Evolutionary conservation across 2,888 invertebrate species (phyloP), one percentile per base, ranked within the genome.

Genomic region (Glyphotaelius pellucidus): DNA sequence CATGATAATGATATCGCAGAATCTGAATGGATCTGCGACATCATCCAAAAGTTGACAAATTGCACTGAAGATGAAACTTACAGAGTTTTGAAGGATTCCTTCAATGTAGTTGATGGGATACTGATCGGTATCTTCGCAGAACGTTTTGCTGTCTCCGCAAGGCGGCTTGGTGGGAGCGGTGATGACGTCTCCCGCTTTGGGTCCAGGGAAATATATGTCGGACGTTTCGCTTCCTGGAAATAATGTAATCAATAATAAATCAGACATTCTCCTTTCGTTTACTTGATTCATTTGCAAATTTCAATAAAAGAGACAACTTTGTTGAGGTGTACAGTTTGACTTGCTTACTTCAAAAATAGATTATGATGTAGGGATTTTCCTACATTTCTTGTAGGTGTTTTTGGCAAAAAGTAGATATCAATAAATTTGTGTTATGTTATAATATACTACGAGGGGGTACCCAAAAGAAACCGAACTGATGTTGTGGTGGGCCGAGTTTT

Each of bases 31-130:
- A 67, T 25, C 25, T 19, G 52, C 4, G 52, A 52, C 52, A 52
- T 5, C 15, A 52, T 19, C 2, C 2, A 47, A 52, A 15, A 15
- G 15, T 15, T 15, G 52, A 19, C 19, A 67, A 67, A 67, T 25
- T 19, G 7, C 25, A 67, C 25, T 25, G 25, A 9, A 25, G 67
- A 9, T 2, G n/a, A 67, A 14, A 92, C 93, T 89, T 84, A 93
- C 93, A 42, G 90, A 47, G 80, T 92, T 92, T n/a, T 93, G 91
- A 31, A 95, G 92, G 3, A 95, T 93, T 11, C 93, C 93, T 31
- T 95, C 94, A 19, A 96, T 93, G 15, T 94, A 94, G 0, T 94
- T 93, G 35, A 94, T 94, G 0, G 96, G 96, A 94, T 96, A 96
- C 52, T 95, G 94, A 52, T 95, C 95, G 25, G 95, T 94, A 38